Evolutionary conservation across 1,140 invertebrate genomes (phyloP).

Genomic region (Portunus trituberculatus): DNA sequence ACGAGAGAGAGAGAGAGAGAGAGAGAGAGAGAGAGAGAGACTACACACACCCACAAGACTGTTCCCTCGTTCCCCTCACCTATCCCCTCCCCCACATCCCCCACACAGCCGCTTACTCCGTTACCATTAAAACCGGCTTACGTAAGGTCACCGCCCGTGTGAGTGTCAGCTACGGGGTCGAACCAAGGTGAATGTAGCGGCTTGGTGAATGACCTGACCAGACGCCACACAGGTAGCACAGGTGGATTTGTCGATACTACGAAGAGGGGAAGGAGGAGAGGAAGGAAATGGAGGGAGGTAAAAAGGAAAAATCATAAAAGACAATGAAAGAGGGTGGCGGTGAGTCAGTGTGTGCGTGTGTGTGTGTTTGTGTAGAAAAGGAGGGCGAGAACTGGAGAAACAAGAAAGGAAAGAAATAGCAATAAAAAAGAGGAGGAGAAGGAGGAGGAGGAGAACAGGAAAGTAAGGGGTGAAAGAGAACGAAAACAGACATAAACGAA

Average conservation of each 20-base stretch:
- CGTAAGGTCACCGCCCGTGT: neutral
- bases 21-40: too few species aligned
- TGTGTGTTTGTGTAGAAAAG: too few species aligned
- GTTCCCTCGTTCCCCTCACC: too few species aligned
- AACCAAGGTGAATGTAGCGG: slow-evolving; percentile 18
- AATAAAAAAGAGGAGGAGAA: neutral
- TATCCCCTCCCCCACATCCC: too few species aligned
- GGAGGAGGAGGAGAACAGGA: neutral
- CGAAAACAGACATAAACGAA: too few species aligned
- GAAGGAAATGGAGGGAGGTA: too few species aligned
- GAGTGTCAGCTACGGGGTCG: slow-evolving; percentile 6
- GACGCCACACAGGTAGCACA: neutral
- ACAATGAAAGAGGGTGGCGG: neutral
- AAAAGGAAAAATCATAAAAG: neutral
- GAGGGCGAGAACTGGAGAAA: too few species aligned
- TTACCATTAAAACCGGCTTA: slow-evolving; percentile 14
- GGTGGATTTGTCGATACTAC: neutral
- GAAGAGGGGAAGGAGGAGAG: neutral
- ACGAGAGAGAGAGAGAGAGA: neutral
- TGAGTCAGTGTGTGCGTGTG: too few species aligned
- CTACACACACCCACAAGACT: neutral
- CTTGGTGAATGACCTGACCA: neutral
- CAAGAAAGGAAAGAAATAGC: neutral
- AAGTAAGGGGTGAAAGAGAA: too few species aligned
- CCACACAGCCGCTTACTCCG: neutral